A percentile compares a stretch with the other conserved stretches of the same genome.
Evolutionary conservation across 2,888 invertebrate species (phyloP).

Genomic region (Eucera pruinosa): DNA sequence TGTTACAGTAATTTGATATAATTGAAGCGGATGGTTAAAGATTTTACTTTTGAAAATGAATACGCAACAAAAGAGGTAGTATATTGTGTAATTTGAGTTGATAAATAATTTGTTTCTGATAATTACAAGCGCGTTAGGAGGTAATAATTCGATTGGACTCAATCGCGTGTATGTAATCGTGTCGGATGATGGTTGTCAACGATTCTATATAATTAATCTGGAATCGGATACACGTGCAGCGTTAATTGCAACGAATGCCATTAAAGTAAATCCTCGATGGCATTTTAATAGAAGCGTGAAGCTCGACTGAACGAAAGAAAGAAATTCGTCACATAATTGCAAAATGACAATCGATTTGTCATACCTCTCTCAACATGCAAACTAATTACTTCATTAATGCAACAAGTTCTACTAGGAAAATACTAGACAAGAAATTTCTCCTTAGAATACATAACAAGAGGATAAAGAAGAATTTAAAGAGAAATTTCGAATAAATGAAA

Average conservation of each 20-base stretch:
- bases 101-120: conserved; percentile 15
- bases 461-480: too few relatives aligned
- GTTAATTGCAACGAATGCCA: conserved; percentile 18
- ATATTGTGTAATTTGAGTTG: neutral
- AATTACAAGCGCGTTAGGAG: conserved; percentile 1
- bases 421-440: neutral
- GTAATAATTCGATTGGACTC: conserved; percentile 3
- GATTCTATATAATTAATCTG: conserved; percentile 26
- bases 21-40: neutral
- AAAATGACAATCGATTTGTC: conserved; percentile 13
- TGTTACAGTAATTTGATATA: too few relatives aligned
- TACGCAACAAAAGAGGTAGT: neutral
- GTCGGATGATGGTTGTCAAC: conserved; percentile 6
- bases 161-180: conserved; percentile 18
- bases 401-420: too few relatives aligned
- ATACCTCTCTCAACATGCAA: neutral
- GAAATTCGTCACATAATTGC: neutral
- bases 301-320: neutral
- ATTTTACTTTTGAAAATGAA: neutral
- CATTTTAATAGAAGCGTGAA: neutral
- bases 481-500: too few relatives aligned
- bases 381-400: neutral
- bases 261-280: conserved; percentile 2
- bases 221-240: neutral
- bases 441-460: neutral